phyloP scores from a whole-genome alignment of 2,113 vertebrate genomes.

The Neodon shergylaensis region DNA sequence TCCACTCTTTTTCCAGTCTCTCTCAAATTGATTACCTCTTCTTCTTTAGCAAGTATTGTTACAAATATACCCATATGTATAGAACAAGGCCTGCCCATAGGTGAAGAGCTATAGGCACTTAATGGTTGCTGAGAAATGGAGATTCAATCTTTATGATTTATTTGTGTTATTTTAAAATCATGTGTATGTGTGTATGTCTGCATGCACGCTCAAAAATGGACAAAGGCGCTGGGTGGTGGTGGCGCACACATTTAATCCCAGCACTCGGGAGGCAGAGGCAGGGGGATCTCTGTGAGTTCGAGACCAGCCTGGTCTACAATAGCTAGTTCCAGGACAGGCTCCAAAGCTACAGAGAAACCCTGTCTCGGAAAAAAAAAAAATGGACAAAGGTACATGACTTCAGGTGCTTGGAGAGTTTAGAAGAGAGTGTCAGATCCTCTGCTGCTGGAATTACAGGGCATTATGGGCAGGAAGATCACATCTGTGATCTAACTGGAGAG shows the following conservation, averaged over 20 bases:
- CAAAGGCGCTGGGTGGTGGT: too few species aligned
- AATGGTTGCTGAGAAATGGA: not conserved
- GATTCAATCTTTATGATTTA: not conserved
- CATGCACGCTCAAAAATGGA: not conserved
- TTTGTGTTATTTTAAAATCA: not conserved
- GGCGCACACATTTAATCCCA: too few species aligned
- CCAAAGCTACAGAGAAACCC: too few species aligned
- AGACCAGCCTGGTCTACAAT: too few species aligned
- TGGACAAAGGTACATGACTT: not conserved
- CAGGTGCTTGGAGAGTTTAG: too few species aligned
- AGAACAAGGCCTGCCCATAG: not conserved
- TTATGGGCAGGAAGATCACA: not conserved
- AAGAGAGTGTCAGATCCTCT: not conserved
- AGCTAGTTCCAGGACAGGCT: too few species aligned
- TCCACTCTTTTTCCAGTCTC: not conserved
- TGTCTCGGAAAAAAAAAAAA: not conserved
- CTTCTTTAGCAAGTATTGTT: not conserved
- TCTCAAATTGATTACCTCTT: not conserved
- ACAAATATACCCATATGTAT: not conserved
- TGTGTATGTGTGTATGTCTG: accelerated
- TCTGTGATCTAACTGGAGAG: not conserved
- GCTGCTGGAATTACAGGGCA: not conserved
- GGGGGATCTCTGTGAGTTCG: too few species aligned
- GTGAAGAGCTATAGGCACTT: not conserved
- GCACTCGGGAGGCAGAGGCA: too few species aligned